Conservation (phyloP, 1,140 invertebrate species). For the Leguminivora glycinivorella region DNA sequence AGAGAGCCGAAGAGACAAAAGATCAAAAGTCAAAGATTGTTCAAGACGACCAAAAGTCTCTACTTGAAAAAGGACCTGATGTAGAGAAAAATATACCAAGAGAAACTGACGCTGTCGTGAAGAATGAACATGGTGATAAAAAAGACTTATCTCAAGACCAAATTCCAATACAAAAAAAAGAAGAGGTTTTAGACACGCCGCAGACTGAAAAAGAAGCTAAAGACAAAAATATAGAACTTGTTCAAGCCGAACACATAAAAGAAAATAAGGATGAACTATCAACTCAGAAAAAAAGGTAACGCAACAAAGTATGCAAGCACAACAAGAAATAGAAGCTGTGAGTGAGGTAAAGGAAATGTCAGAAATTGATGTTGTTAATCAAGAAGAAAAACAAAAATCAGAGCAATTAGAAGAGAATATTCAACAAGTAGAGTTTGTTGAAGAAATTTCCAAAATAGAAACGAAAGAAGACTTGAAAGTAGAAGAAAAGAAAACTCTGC, state of each 20-base stretch:
- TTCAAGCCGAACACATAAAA: neutral
- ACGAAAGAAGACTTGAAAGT: neutral
- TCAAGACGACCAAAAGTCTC: neutral
- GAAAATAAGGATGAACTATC: neutral
- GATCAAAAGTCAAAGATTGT: neutral
- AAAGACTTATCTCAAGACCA: neutral
- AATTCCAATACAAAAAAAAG: neutral
- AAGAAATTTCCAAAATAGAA: neutral
- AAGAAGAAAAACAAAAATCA: neutral
- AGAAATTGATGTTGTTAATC: neutral
- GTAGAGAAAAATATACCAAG: neutral
- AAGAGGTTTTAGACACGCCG: neutral
- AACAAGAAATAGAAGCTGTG: neutral
- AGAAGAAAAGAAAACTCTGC: neutral
- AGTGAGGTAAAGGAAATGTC: neutral
- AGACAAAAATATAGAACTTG: neutral
- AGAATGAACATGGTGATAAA: neutral
- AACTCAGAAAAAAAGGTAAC: neutral
- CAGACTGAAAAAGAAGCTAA: conserved; percentile 21
- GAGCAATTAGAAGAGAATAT: neutral
- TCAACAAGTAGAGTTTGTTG: neutral
- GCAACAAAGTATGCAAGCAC: neutral
- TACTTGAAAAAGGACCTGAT: conserved; percentile 19
- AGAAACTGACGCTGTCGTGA: neutral
- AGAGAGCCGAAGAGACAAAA: conserved; percentile 35